A percentile compares a stretch with the other conserved stretches of the same genome.
Conservation (phyloP, 2,797 vertebrate genomes). For the Acanthiza pusilla region DNA sequence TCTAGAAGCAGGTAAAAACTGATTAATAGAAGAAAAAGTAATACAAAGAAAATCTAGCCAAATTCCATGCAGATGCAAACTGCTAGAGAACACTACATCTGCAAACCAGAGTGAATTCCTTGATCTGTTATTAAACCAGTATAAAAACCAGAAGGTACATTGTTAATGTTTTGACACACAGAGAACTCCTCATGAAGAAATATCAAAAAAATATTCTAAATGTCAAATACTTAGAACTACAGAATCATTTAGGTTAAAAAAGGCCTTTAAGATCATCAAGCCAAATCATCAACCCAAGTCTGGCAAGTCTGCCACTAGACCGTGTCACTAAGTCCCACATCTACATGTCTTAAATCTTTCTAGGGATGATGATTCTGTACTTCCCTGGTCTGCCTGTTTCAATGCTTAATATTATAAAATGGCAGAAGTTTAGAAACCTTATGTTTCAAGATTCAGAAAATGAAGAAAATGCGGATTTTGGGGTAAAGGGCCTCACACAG, state of each 20-base stretch:
- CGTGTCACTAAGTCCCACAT: accelerated
- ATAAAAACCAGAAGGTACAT: neutral
- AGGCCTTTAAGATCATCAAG: neutral
- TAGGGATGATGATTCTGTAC: neutral
- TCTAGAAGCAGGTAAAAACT: neutral
- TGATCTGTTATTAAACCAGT: neutral
- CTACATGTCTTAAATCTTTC: neutral
- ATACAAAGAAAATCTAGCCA: accelerated
- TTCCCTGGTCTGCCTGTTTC: neutral
- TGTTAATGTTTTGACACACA: neutral
- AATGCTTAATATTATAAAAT: neutral
- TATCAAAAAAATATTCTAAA: neutral
- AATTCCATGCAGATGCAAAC: neutral
- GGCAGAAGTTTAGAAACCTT: neutral
- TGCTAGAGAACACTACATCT: neutral
- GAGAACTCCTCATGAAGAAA: neutral
- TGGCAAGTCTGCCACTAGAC: neutral
- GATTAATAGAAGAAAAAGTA: neutral
- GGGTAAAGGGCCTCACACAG: neutral
- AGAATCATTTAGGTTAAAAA: neutral
- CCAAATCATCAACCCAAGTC: neutral
- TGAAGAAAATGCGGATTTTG: neutral
- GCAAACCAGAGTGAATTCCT: neutral
- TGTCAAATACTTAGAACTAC: neutral
- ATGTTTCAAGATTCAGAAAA: neutral